Evolutionary conservation across 2,797 vertebrate species (phyloP), one percentile per base, ranked within the genome.

Genomic region (Sebastes alutus): DNA sequence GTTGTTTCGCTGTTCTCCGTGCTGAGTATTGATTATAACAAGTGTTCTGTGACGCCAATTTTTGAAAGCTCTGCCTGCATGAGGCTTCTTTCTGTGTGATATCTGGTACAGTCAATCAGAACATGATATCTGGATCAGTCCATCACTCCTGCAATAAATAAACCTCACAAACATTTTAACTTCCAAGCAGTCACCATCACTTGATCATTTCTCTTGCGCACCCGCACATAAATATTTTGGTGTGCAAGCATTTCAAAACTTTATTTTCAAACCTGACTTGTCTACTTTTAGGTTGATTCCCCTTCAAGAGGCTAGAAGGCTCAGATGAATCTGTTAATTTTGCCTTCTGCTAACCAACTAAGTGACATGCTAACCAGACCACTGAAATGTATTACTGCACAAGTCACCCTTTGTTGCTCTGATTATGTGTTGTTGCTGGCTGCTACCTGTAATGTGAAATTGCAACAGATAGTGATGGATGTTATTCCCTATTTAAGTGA

Each of bases 381-480:
- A 29, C 69, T 91, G 90, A 92, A 90, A 90, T 93, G 92, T 93
- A 90, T 82, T 76, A 42, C 68, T 71, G 80, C 79, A 88, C 81
- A 84, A 74, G 49, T 85, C 74, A 20, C 46, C 85, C 72, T 85
- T 49, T 64, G 35, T 89, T 81, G 71, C 77, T 78, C 42, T 68
- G 27, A 70, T 73, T 73, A 35, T 78, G 42, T 72, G 70, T 80
- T 42, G 58, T 77, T 87, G 72, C 83, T 86, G 84, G 81, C 88
- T 90, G 80, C 86, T 88, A 75, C 73, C 60, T 81, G 77, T 87
- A 71, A 82, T 88, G 83, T 89, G 67, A 81, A 77, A 73, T 76
- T 85, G 23, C 66, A 78, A 76, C 52, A 88, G 76, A 82, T 87
- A 89, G 86, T 90, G 89, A 84, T 85, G 49, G 80, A 83, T 88